Evolutionary conservation across 2,113 vertebrate species (phyloP), one percentile per base, ranked within the genome.

Genomic region (Syngnathoides biaculeatus): DNA sequence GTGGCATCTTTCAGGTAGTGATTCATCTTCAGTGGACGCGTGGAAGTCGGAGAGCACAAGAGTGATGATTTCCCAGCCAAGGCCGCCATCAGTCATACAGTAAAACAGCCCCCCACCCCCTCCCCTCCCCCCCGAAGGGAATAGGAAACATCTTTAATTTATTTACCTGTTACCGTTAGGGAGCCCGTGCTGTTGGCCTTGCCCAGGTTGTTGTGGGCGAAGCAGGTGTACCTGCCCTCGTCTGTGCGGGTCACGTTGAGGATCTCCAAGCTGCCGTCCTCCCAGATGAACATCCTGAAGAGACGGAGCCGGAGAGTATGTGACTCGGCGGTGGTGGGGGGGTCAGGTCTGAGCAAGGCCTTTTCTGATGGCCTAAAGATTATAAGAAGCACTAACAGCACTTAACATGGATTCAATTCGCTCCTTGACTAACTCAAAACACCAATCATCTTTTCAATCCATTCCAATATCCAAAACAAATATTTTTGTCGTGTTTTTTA

Each of bases 191-290:
- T 97, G 72, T 98, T 99, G 68, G 94, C 95, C 80, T 95, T 97
- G 42, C 97, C 97, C 84, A 91, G 85, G 70, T 95, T 92, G 50
- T 98, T 99, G 87, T 95, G 94, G 3, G 94, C 95, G 67, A 98
- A 99, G 81, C 97, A 99, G 0, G 95, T 98, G 67, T 98, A 99
- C 68, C 85, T 86, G 45, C 97, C 97, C 53, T 94, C 93, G 64
- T 99, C 97, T 38, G 90, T 75, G 35, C 84, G 90, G n/a, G 94
- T 96, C 65, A 98, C 85, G 63, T 98, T 96, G 59, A 92, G 90
- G 72, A 99, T 97, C 92, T 97, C 97, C 81, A 99, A 87, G 86
- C 94, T 98, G 6, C 96, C 97, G 0, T 98, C 95, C 71, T 94
- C 92, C 96, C 94, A 95, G 84, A 98, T 94, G 68, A 78, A 93